phyloP scores from a whole-genome alignment of 2,113 vertebrate species.

The Panthera uncia region DNA sequence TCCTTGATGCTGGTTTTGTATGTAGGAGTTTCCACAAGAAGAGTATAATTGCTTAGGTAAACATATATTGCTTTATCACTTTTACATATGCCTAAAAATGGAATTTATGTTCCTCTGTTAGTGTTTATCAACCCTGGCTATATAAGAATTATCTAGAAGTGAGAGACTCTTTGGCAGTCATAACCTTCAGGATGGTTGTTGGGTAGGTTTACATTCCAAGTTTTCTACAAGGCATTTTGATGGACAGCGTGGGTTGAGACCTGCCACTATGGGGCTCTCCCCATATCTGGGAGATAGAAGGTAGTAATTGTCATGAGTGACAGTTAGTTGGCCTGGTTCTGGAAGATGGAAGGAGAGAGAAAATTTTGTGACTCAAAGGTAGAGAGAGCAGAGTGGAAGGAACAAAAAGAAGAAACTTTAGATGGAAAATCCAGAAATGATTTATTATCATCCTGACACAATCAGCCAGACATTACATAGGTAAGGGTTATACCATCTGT shows the following conservation, averaged over 20 bases:
- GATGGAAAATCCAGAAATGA: neutral
- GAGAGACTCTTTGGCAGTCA: neutral
- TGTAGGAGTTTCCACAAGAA: neutral
- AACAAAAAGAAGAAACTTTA: neutral
- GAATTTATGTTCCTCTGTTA: neutral
- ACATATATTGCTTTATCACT: neutral
- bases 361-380: neutral
- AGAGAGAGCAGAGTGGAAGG: neutral
- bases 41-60: neutral
- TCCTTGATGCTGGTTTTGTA: neutral
- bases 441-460: conserved; percentile 10
- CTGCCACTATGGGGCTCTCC: neutral
- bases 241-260: neutral
- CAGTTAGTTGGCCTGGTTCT: neutral
- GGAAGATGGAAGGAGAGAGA: neutral
- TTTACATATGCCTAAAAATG: neutral
- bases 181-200: neutral
- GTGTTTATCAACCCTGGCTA: neutral
- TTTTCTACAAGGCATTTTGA: neutral
- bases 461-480: neutral
- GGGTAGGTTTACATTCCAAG: neutral
- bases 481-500: neutral
- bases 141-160: neutral
- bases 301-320: neutral
- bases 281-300: neutral